Percentiles rank a stretch among this genome's conserved stretches.
Evolutionary conservation across 2,797 vertebrate species (phyloP).

Genomic region (Simalia tracyae): DNA sequence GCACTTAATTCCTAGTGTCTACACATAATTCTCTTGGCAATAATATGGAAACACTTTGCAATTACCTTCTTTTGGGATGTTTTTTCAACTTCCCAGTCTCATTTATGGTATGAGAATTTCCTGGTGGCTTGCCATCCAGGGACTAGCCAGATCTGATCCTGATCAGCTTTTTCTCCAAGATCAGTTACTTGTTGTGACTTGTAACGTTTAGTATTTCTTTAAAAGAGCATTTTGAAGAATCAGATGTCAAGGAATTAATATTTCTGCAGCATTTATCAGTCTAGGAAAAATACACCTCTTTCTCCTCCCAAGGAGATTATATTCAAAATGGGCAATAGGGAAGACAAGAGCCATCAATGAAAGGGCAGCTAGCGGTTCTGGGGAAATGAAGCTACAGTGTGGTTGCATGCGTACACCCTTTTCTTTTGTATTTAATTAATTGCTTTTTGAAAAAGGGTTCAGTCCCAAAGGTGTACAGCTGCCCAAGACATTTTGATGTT

Average conservation of each 20-base stretch:
- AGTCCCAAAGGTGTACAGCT: neutral
- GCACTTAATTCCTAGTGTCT: neutral
- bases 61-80: neutral
- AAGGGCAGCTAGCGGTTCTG: neutral
- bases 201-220: neutral
- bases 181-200: neutral
- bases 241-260: neutral
- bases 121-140: neutral
- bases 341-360: neutral
- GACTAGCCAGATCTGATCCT: neutral
- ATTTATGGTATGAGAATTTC: neutral
- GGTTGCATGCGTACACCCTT: neutral
- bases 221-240: neutral
- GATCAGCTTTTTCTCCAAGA: neutral
- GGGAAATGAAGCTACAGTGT: no score
- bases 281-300: neutral
- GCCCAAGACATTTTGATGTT: neutral
- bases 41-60: neutral
- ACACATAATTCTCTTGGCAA: neutral
- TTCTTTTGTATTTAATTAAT: neutral
- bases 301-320: neutral
- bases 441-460: neutral
- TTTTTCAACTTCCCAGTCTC: neutral
- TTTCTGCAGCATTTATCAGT: neutral
- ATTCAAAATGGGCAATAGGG: neutral